Evolutionary conservation across 2,113 vertebrate genomes (phyloP), one percentile per base, ranked within the genome.

Genomic region (Labrus mixtus): DNA sequence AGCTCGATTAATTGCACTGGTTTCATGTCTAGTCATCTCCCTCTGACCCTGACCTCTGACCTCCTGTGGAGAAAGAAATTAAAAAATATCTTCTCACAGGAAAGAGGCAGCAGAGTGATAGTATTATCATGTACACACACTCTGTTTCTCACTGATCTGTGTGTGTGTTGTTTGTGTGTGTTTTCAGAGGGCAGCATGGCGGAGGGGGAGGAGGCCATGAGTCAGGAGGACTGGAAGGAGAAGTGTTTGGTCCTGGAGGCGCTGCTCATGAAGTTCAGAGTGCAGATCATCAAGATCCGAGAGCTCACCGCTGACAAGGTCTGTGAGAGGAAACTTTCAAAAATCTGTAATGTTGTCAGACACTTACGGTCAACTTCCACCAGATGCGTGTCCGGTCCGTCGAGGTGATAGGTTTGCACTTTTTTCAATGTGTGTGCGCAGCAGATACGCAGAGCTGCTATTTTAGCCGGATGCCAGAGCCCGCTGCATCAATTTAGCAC

Each of bases 281-380:
- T 96, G 83, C 97, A 99, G 89, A 97, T 98, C 84, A 96, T 96
- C 90, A 97, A 97, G 92, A 99, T 99, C 73, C 93, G 97, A 83
- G 96, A 98, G 59, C 91, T 99, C 62, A 95, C 98, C 43, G 97
- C 97, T 55, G 97, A 99, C 85, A 99, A 99, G 96, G 98, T 98
- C 83, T 67, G 95, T 81, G 39, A 20, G 29, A 59, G 11, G 10
- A 46, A 13, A 51, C 11, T 1, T 36, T 59, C 6, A 45, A 19
- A 71, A 9, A n/a, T 54, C 22, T 20, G 10, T 45, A 9, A 13
- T 13, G 10, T 45, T 10, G 11, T 45, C 43, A 45, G 10, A 8
- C 43, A 45, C 25, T 10, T n/a, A n/a, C n/a, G n/a, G n/a, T n/a
- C n/a, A n/a, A n/a, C n/a, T n/a, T n/a, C n/a, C n/a, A n/a, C n/a